Evolutionary conservation across 2,113 vertebrate species (phyloP).

Genomic region (Sardina pilchardus): DNA sequence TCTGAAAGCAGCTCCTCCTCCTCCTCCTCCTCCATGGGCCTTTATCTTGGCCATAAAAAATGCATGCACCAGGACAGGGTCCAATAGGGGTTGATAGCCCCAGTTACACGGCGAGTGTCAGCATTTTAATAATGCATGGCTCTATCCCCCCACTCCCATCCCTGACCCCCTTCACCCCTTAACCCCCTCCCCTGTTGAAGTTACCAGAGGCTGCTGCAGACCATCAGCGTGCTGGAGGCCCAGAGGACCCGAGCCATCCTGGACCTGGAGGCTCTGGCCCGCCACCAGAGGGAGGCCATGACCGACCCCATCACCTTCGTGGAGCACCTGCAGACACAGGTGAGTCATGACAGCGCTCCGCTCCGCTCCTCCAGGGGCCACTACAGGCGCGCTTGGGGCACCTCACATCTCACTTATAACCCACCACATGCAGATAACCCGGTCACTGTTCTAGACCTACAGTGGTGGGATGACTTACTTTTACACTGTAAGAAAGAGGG

Average conservation of each 20-base stretch:
- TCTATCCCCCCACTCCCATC: constrained; percentile 70
- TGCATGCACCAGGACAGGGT: constrained; percentile 35
- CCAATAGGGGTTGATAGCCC: constrained; percentile 47
- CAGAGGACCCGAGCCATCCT: constrained; percentile 95
- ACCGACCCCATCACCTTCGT: constrained; percentile 91
- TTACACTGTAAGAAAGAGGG: no score
- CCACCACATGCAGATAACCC: neutral
- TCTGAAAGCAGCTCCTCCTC: neutral
- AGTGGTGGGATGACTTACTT: no score
- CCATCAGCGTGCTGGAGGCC: constrained; percentile 95
- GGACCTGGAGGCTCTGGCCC: constrained; percentile 91
- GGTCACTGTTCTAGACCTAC: neutral
- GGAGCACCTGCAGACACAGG: constrained; percentile 97
- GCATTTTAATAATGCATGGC: constrained; percentile 55
- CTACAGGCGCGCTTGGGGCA: no score
- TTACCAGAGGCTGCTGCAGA: constrained; percentile 99
- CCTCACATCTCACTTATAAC: neutral
- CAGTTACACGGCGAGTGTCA: constrained; percentile 50
- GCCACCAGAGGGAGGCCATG: constrained; percentile 89
- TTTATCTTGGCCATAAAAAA: constrained; percentile 51
- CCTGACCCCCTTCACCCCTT: neutral
- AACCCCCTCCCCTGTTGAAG: constrained; percentile 79
- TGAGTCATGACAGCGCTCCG: constrained; percentile 54
- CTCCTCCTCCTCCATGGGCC: constrained; percentile 1
- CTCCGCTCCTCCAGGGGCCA: no score